Base-by-base conservation (phyloP, 2,888 invertebrate genomes). In the Drosophila helvetica region DNA sequence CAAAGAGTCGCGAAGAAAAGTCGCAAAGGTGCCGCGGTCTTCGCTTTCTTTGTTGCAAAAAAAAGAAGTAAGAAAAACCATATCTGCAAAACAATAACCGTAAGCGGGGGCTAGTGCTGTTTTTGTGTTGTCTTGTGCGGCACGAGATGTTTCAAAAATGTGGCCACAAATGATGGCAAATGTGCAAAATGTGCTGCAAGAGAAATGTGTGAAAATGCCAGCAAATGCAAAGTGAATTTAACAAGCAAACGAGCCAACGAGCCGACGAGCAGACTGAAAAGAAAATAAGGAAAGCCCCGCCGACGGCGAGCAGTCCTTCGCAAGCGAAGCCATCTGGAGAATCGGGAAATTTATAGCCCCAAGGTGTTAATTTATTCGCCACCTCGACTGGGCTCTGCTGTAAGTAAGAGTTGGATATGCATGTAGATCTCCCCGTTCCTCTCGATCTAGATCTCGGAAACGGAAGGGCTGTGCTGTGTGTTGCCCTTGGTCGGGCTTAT, bases 331-430 rank as follows among this genome's bases (percentile, higher is more conserved):
- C 19, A 46, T 5, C 57, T 43, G 48, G 10, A 33, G 48, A 38
- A 38, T 42, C 46, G 38, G 57, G 47, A 56, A 72, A 66, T 59
- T 60, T 52, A 61, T 51, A 48, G 46, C 51, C 66, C 43, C 30
- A 48, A 73, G 74, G 80, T 86, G 84, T 72, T 83, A 86, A 88
- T 78, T 83, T 75, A 85, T 78, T 83, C 80, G 73, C 67, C 54
- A 57, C 52, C 63, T 69, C 67, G 65, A 70, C 47, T 57, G 74
- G 64, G 38, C 71, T 66, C 66, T 66, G 79, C 72, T 75, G 87
- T 82, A 72, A 81, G 82, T 84, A 78, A 53, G 47, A 61, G 42
- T 45, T 9, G 15, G 38, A 19, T 19, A n/a, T 19, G 56, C 65
- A 73, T 65, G 63, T 60, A 61, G 66, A 79, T 67, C 62, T 60